These are phyloP conservation scores for Menidia menidia DNA, from an alignment of 2,797 vertebrate genomes.

Conservation along the genomic window DNA sequence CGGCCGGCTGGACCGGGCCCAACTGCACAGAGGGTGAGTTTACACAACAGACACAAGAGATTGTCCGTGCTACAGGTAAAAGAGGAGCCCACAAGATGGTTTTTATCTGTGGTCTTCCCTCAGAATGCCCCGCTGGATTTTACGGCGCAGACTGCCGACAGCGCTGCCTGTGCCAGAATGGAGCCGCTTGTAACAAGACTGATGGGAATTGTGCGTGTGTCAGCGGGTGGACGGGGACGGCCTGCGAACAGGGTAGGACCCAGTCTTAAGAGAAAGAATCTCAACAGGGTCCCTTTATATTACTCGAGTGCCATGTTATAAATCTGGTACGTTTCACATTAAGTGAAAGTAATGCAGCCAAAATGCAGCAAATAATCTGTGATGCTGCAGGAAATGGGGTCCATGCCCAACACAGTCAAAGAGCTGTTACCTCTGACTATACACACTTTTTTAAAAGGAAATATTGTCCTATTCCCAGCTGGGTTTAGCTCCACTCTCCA, in stretches of 20 bases:
- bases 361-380: background rate
- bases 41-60: background rate
- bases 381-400: background rate
- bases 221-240: constrained; percentile 87
- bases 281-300: constrained; percentile 1
- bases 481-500: too few relatives aligned
- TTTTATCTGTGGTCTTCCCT: constrained; percentile 7
- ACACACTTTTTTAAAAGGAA: background rate
- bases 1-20: constrained; percentile 88
- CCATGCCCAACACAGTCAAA: background rate
- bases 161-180: constrained; percentile 89
- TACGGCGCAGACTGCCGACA: constrained; percentile 85
- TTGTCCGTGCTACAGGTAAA: constrained; percentile 15
- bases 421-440: background rate
- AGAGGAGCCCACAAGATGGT: constrained; percentile 13
- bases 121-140: constrained; percentile 87
- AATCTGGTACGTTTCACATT: constrained; percentile 5
- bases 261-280: constrained; percentile 15
- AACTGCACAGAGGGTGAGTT: constrained; percentile 87
- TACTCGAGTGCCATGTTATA: constrained; percentile 4
- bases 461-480: background rate
- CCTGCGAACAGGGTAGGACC: constrained; percentile 89
- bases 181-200: constrained; percentile 84
- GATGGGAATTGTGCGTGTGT: constrained; percentile 86
- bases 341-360: background rate